Evolutionary conservation across 92 coral and sea anemone genomes (phyloP), one percentile per base, ranked within the genome.

Genomic region (Actinostola sp.): DNA sequence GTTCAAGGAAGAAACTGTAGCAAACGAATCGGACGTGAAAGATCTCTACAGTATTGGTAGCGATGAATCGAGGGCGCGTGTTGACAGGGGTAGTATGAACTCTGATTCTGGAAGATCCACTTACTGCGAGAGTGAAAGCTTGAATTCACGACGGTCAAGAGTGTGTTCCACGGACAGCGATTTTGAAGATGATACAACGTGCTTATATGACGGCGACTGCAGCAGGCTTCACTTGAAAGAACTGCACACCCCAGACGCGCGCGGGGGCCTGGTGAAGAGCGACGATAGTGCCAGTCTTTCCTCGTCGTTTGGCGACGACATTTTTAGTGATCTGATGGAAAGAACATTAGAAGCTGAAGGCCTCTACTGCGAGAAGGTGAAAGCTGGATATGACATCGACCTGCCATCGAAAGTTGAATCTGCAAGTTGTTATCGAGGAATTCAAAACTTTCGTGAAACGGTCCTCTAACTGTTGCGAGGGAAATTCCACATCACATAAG

Each of bases 51-150:
- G 74, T 52, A 25, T 15, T 20, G 15, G 16, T 4, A 52, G 62
- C 20, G 20, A 25, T 31, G 43, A 12, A 9, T 33, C 21, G 16
- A 7, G n/a, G 23, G 0, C 10, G 21, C 23, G 10, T 6, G 32
- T 17, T 24, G 38, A 28, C 2, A 52, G 24, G 45, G 53, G 54
- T 11, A 64, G 70, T 35, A 23, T 64, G 10, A 60, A 60, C 24
- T 60, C 60, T 9, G 79, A 73, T 63, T 73, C 79, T 0, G 79
- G 79, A 12, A 61, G 70, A 60, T 73, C 67, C 20, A 57, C 79
- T 0, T 50, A 24, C 0, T 12, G 49, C 32, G 77, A 41, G 13
- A 55, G 41, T 19, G 53, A 59, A 15, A 51, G 55, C 62, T 41
- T 55, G 49, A 38, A 2, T 34, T 54, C 50, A 17, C 38, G 16